These are phyloP conservation scores for Xenops minutus DNA, from an alignment of 2,797 vertebrate genomes.

Conservation along the genomic window DNA sequence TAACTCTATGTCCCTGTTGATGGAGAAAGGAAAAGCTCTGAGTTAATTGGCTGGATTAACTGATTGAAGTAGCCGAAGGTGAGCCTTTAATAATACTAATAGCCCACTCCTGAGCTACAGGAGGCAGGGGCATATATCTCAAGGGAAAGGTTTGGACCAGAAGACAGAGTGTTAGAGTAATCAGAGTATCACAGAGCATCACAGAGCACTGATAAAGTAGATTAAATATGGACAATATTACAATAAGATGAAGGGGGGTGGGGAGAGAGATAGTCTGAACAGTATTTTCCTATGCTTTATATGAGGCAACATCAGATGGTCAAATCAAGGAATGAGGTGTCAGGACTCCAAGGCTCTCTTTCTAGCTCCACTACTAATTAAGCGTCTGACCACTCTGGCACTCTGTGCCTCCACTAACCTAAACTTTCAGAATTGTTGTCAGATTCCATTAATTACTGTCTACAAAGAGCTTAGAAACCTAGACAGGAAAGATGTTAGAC, in stretches of 20 bases:
- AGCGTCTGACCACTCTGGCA: background rate
- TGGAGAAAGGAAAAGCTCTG: background rate
- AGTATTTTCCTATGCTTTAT: background rate
- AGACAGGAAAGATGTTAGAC: background rate
- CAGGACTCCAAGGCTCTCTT: background rate
- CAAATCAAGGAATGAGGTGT: background rate
- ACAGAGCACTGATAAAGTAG: background rate
- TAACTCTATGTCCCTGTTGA: background rate
- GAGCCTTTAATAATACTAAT: background rate
- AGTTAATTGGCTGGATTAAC: background rate
- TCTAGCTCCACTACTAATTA: constrained; percentile 7
- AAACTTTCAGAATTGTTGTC: constrained; percentile 13
- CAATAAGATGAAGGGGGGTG: background rate
- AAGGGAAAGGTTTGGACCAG: background rate
- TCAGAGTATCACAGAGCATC: background rate
- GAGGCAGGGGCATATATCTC: background rate
- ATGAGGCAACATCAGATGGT: background rate
- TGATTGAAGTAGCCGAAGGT: background rate
- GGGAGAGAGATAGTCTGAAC: background rate
- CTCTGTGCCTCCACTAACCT: background rate
- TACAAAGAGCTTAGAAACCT: background rate
- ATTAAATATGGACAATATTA: background rate
- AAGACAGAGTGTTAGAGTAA: background rate
- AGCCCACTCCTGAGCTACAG: background rate
- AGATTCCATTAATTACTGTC: constrained; percentile 35